Percentiles rank a stretch among this genome's conserved stretches.
Conservation (phyloP, 2,888 invertebrate genomes). For the Phlogophora meticulosa region DNA sequence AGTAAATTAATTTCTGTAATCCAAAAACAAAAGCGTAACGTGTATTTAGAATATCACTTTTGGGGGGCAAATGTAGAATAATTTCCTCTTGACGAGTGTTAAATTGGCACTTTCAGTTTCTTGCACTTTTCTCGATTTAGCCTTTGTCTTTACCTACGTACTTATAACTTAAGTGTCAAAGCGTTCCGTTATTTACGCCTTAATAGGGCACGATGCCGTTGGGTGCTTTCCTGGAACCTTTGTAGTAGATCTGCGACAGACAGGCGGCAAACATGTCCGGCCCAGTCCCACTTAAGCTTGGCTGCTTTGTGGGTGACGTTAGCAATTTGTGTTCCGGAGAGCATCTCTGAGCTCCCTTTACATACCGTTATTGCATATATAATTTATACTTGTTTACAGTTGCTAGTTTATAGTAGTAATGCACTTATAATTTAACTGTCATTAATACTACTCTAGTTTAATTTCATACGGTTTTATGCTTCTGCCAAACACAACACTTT, state of each 20-base stretch:
- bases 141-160: no score
- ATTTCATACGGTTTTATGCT: not conserved
- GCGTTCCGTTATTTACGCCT: not conserved
- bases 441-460: not conserved
- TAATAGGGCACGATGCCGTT: not conserved
- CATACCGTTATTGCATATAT: no score
- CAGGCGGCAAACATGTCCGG: constrained; percentile 2
- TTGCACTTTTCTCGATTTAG: no score
- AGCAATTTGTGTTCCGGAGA: not conserved
- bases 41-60: no score
- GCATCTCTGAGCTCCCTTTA: not conserved
- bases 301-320: not conserved
- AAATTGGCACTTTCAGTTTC: no score
- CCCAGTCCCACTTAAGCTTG: not conserved
- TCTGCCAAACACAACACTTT: not conserved
- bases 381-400: no score
- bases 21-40: no score
- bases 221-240: not conserved
- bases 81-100: no score
- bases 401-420: no score
- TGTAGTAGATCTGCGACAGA: not conserved
- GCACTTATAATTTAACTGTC: no score
- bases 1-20: no score
- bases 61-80: no score
- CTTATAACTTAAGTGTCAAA: not conserved